Conservation (phyloP, 2,797 vertebrate genomes). For the Leptodactylus fallax region DNA sequence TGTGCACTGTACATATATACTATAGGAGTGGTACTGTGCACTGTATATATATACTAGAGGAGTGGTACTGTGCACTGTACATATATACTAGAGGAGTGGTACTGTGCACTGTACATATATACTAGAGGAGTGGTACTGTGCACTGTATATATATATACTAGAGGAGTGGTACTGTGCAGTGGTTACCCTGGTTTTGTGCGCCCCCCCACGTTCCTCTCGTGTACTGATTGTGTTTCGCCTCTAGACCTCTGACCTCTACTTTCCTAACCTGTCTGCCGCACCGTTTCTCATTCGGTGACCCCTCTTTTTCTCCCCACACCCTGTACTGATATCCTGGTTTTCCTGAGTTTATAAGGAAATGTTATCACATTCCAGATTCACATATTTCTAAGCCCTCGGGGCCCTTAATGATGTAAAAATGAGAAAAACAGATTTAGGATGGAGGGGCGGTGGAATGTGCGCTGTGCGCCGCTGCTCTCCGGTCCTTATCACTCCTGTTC, state of each 20-base stretch:
- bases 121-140: not conserved
- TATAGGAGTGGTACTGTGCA: too few relatives aligned
- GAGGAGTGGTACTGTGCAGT: not conserved
- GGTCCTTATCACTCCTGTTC: not conserved
- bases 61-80: not conserved
- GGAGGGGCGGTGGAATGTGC: not conserved
- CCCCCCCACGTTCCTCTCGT: not conserved
- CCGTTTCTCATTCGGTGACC: too few relatives aligned
- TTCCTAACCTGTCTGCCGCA: not conserved
- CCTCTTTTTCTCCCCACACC: not conserved
- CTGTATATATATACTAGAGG: not conserved
- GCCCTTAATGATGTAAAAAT: not conserved
- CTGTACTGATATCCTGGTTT: not conserved
- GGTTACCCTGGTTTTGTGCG: too few relatives aligned
- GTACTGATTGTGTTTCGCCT: not conserved
- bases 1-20: too few relatives aligned
- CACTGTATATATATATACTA: not conserved
- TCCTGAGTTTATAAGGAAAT: not conserved
- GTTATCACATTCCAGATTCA: not conserved
- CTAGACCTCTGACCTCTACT: not conserved
- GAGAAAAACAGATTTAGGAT: not conserved
- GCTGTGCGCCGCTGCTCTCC: not conserved
- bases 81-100: not conserved
- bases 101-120: not conserved
- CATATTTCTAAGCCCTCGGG: not conserved